phyloP scores from a whole-genome alignment of 2,797 vertebrate species.

The Eulemur mongoz region DNA sequence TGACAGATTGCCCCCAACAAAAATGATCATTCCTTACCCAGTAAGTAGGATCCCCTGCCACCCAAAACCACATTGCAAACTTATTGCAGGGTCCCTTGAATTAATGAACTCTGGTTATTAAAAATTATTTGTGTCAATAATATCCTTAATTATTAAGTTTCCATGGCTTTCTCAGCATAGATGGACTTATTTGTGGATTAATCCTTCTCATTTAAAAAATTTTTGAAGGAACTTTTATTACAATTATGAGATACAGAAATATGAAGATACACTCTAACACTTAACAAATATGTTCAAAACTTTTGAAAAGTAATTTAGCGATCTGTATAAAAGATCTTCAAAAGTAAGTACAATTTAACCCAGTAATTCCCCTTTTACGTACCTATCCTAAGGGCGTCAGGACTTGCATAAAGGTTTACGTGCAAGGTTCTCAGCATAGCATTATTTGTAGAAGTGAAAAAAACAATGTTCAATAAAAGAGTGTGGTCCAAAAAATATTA shows the following conservation, averaged over 20 bases:
- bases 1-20: background rate
- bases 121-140: background rate
- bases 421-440: background rate
- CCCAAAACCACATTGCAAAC: background rate
- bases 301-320: slow-evolving; percentile 7
- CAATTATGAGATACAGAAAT: background rate
- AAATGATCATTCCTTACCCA: background rate
- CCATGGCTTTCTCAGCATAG: background rate
- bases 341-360: background rate
- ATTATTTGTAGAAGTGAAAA: slow-evolving; percentile 9
- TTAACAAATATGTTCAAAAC: background rate
- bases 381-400: background rate
- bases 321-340: background rate
- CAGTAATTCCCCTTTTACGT: background rate
- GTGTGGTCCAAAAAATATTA: background rate
- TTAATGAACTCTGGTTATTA: background rate
- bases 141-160: background rate
- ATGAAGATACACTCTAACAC: background rate
- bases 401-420: background rate
- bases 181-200: background rate
- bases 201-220: background rate
- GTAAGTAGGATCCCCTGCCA: background rate
- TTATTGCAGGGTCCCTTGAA: background rate
- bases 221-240: background rate
- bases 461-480: background rate